phyloP scores from a whole-genome alignment of 2,113 vertebrate species.

The Megaceryle maxima region DNA sequence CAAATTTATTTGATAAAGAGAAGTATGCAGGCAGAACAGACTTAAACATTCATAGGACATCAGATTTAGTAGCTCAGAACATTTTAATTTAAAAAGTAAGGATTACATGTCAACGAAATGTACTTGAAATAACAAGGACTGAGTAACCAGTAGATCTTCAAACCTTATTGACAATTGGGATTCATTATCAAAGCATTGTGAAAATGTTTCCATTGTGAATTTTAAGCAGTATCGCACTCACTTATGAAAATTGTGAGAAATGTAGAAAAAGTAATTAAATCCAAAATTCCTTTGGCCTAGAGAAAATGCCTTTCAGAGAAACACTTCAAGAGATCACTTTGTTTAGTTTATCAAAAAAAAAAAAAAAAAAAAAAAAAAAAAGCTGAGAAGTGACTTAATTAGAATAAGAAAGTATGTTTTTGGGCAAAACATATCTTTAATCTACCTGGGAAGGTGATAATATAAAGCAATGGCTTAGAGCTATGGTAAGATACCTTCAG shows the following conservation, averaged over 20 bases:
- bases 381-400: background rate
- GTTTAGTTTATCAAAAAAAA: background rate
- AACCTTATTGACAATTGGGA: background rate
- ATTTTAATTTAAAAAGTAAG: background rate
- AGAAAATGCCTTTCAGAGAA: background rate
- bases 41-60: background rate
- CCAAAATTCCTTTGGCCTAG: background rate
- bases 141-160: background rate
- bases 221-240: background rate
- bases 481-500: background rate
- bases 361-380: background rate
- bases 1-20: background rate
- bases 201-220: background rate
- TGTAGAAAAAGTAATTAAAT: constrained; percentile 1
- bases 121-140: background rate
- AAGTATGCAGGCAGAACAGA: background rate
- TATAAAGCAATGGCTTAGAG: background rate
- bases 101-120: background rate
- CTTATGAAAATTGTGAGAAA: background rate
- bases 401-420: background rate
- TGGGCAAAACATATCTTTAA: background rate
- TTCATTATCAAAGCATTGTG: background rate
- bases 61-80: background rate
- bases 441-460: background rate
- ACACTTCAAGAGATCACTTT: background rate